phyloP scores from a whole-genome alignment of 2,797 vertebrate genomes.

The Enteromius trimaculatus region DNA sequence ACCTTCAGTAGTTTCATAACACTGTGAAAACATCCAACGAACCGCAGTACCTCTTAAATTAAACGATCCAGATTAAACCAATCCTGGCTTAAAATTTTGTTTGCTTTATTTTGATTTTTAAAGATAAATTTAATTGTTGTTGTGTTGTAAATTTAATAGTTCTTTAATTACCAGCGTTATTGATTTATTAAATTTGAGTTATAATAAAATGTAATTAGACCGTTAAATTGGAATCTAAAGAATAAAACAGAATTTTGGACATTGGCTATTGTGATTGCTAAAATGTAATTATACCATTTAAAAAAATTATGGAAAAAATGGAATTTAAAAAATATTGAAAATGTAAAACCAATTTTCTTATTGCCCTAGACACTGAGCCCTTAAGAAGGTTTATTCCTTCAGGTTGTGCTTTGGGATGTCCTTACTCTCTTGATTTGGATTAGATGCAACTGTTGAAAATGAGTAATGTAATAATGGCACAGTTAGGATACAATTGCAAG shows the following conservation, averaged over 20 bases:
- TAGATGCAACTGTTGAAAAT: background rate
- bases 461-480: background rate
- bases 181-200: background rate
- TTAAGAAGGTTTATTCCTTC: background rate
- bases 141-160: too few relatives aligned
- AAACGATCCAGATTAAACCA: background rate
- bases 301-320: background rate
- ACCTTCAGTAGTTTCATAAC: constrained; percentile 18
- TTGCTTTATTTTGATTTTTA: background rate
- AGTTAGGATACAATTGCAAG: background rate
- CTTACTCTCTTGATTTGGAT: background rate
- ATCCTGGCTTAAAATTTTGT: background rate
- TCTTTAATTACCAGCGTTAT: background rate
- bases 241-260: background rate
- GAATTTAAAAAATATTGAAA: too few relatives aligned
- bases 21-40: background rate
- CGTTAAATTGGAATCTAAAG: background rate
- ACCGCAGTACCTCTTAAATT: background rate
- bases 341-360: background rate
- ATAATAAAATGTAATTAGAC: background rate
- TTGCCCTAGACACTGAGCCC: background rate
- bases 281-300: background rate
- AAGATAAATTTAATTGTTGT: background rate
- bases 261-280: background rate
- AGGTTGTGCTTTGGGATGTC: background rate